These are phyloP conservation scores for Trichonephila clavipes DNA, from an alignment of 1,140 invertebrate species.

Conservation along the genomic window DNA sequence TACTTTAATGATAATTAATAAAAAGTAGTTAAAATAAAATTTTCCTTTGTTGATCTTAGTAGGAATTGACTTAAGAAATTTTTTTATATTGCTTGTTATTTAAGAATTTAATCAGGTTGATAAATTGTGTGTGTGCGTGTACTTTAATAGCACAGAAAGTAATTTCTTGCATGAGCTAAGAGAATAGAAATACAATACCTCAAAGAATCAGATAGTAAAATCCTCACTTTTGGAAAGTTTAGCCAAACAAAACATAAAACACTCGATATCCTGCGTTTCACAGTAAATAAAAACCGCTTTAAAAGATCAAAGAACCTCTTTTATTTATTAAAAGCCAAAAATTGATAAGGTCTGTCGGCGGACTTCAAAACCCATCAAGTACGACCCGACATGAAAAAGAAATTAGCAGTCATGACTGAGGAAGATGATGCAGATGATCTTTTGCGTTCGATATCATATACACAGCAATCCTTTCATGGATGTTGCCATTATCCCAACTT, in stretches of 20 bases:
- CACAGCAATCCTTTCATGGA: conserved; percentile 33
- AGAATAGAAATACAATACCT: no score
- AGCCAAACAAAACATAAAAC: background rate
- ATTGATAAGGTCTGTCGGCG: background rate
- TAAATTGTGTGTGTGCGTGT: no score
- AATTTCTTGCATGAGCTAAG: no score
- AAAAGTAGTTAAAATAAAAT: no score
- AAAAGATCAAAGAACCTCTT: background rate
- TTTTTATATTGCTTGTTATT: no score
- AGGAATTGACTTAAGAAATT: no score
- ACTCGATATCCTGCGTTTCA: background rate
- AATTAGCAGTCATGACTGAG: background rate
- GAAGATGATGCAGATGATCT: background rate
- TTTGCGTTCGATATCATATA: background rate
- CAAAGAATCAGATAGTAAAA: no score
- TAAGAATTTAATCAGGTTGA: no score
- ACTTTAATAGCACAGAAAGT: no score
- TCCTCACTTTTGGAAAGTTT: no score
- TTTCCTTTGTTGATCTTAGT: no score
- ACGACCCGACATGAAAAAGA: background rate
- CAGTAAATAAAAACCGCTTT: background rate
- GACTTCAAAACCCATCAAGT: background rate
- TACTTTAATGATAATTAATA: no score
- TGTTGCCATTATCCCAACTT: background rate
- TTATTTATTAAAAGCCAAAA: background rate